Evolutionary conservation across 2,797 vertebrate species (phyloP), one percentile per base, ranked within the genome.

Genomic region (Betta splendens): DNA sequence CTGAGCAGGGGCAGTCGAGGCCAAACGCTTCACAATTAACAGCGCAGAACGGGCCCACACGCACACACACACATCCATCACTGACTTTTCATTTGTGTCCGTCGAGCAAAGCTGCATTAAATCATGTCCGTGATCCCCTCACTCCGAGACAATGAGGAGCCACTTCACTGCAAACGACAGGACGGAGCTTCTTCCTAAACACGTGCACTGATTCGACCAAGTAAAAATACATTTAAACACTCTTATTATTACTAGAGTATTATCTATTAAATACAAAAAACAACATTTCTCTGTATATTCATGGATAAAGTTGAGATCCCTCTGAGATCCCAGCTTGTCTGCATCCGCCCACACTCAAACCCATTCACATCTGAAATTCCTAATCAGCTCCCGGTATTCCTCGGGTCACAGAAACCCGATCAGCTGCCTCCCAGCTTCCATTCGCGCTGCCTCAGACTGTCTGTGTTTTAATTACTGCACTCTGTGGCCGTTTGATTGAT

Each of bases 1-100:
- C 75, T 70, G 77, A 86, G 79, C 80, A 77, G 84, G 88, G 82
- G 75, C 87, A 88, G 83, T 77, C 32, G 57, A 86, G 89, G 87
- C 86, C 87, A 91, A 91, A 89, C 62, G 83, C 82, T 83, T 84
- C 64, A 78, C 86, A 87, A 87, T 90, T 89, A 89, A 87, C 87
- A 83, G 81, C 64, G 75, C 81, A 75, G 79, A 86, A 88, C 81
- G 44, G 16, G 13, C 60, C 31, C 16, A 1, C 6, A 29, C 64
- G 44, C 66, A 53, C 64, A 56, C 60, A 48, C 65, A 72, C 73
- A 83, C 17, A 84, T 89, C 89, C 80, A 69, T 90, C 86, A 90
- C 57, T 91, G 87, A 72, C 80, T 87, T 90, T 87, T 89, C 85
- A 91, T 90, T 87, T 87, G 77, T 82, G 65, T 83, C 81, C 70